These are phyloP conservation scores for Tympanoctomys barrerae DNA, from an alignment of 2,797 vertebrate species.

Conservation along the genomic window DNA sequence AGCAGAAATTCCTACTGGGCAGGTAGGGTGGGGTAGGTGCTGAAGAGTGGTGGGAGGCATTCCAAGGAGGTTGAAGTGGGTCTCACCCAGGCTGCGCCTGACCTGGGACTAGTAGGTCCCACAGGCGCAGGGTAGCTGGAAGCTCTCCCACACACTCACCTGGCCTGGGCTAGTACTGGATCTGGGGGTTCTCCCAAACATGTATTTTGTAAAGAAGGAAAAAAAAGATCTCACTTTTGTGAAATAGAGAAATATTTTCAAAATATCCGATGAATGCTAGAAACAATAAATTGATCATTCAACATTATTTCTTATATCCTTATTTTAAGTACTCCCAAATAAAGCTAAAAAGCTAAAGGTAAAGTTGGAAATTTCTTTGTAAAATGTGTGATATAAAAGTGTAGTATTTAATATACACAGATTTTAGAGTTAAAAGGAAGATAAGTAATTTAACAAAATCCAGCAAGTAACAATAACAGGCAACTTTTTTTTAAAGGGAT, in stretches of 20 bases:
- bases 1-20: too few species aligned
- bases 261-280: conserved; percentile 36
- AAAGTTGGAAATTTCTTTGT: conserved; percentile 36
- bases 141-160: too few species aligned
- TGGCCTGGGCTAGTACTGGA: too few species aligned
- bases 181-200: too few species aligned
- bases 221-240: background rate
- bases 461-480: background rate
- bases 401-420: background rate
- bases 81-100: too few species aligned
- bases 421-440: too few species aligned
- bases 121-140: too few species aligned
- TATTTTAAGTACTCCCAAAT: conserved; percentile 55
- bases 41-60: too few species aligned
- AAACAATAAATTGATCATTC: conserved; percentile 32
- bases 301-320: background rate
- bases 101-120: too few species aligned
- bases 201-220: conserved; percentile 60
- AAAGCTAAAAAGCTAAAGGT: conserved; percentile 31
- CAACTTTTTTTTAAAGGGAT: too few species aligned
- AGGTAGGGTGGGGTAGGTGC: too few species aligned
- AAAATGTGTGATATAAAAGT: conserved; percentile 51
- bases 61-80: too few species aligned
- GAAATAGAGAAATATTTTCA: conserved; percentile 11
- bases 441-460: background rate